Conservation (phyloP, 2,113 vertebrate genomes). For the Halichoeres trimaculatus region DNA sequence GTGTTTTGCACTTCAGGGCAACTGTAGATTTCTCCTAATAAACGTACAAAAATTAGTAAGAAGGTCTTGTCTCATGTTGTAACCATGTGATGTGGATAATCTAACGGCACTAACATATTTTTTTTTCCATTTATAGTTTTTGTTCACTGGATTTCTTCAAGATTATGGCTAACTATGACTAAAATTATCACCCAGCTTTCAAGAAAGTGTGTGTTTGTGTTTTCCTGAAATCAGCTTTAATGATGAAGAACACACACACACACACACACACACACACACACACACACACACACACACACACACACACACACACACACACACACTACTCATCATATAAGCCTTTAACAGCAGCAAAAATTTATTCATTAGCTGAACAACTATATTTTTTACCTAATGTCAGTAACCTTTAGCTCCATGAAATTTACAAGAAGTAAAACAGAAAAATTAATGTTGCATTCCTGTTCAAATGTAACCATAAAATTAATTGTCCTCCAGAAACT, state of each 20-base stretch:
- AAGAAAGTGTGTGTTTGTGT: no score
- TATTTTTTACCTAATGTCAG: not conserved
- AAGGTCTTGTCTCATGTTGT: not conserved
- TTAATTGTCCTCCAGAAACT: slow-evolving; percentile 5
- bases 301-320: slow-evolving; percentile 2
- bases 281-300: not conserved
- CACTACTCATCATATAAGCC: not conserved
- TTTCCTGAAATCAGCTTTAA: slow-evolving; percentile 42
- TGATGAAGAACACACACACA: slow-evolving; percentile 39
- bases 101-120: not conserved
- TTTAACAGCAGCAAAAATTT: not conserved
- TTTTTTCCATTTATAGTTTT: not conserved
- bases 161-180: not conserved
- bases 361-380: not conserved
- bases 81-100: not conserved
- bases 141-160: not conserved
- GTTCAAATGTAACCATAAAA: slow-evolving; percentile 10
- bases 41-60: no score
- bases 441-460: slow-evolving; percentile 10
- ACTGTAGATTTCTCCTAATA: no score
- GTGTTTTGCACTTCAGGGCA: no score
- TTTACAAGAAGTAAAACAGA: not conserved
- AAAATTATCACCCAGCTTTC: no score
- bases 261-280: no score
- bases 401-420: not conserved